Conservation (phyloP, 2,113 vertebrate genomes). For the Pantherophis guttatus region DNA sequence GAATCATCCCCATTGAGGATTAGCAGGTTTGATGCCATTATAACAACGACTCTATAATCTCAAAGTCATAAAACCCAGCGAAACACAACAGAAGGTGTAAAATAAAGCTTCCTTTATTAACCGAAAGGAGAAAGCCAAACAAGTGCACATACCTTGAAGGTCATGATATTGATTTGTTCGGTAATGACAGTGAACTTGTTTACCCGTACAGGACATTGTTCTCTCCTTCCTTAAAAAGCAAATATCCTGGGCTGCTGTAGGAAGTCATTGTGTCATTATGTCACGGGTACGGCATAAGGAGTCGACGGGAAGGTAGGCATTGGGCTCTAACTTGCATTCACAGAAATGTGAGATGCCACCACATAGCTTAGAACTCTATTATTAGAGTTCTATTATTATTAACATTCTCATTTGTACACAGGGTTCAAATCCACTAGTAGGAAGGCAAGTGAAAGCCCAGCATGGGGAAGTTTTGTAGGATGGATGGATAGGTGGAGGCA, state of each 20-base stretch:
- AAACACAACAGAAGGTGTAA: not conserved
- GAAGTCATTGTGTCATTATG: not conserved
- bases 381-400: too few species aligned
- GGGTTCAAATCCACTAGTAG: not conserved
- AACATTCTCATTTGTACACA: not conserved
- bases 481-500: not conserved
- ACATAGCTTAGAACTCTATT: not conserved
- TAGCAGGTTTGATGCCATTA: not conserved
- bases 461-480: not conserved
- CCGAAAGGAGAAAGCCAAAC: not conserved
- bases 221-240: not conserved
- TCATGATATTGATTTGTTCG: constrained; percentile 15
- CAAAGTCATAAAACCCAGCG: constrained; percentile 5
- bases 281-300: not conserved
- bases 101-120: not conserved
- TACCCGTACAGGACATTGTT: not conserved
- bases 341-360: not conserved
- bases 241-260: not conserved
- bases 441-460: not conserved
- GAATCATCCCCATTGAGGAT: not conserved
- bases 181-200: not conserved
- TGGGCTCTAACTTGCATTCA: not conserved
- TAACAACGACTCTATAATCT: constrained; percentile 17
- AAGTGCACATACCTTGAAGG: constrained; percentile 1
- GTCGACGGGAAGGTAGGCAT: not conserved